These are phyloP conservation scores for Scrobipalpa atriplicella DNA, from an alignment of 2,888 invertebrate genomes.

Conservation along the genomic window DNA sequence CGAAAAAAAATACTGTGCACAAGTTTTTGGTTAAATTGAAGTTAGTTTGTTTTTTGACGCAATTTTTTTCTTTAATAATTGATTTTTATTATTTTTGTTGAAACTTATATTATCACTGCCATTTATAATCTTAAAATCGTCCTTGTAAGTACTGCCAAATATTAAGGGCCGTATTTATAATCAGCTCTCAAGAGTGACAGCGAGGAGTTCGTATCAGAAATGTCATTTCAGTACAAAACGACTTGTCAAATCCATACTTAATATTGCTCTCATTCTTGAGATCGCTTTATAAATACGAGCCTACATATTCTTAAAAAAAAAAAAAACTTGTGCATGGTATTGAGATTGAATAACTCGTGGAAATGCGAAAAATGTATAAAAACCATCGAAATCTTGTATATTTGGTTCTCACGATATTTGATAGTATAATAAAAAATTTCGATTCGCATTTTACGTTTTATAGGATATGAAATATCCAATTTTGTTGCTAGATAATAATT, in stretches of 20 bases:
- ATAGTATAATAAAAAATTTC: constrained; percentile 40
- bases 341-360: background rate
- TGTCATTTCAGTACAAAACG: too few relatives aligned
- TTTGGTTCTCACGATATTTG: constrained; percentile 43
- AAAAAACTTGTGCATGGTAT: background rate
- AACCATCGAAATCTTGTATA: constrained; percentile 44
- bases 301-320: too few relatives aligned
- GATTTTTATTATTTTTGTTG: background rate
- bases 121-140: background rate
- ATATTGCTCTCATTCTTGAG: too few relatives aligned
- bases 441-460: constrained; percentile 46
- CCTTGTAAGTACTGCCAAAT: constrained; percentile 3
- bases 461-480: constrained; percentile 71
- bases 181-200: too few relatives aligned
- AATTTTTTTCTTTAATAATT: background rate
- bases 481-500: constrained; percentile 69
- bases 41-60: background rate
- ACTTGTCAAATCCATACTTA: too few relatives aligned
- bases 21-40: background rate
- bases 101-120: background rate
- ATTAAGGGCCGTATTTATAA: too few relatives aligned
- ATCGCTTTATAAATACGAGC: too few relatives aligned
- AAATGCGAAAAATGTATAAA: constrained; percentile 18
- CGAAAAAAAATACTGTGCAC: background rate
- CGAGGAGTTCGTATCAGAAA: too few relatives aligned